Evolutionary conservation across 2,888 invertebrate species (phyloP).

Genomic region (Tenthredo mesomela): DNA sequence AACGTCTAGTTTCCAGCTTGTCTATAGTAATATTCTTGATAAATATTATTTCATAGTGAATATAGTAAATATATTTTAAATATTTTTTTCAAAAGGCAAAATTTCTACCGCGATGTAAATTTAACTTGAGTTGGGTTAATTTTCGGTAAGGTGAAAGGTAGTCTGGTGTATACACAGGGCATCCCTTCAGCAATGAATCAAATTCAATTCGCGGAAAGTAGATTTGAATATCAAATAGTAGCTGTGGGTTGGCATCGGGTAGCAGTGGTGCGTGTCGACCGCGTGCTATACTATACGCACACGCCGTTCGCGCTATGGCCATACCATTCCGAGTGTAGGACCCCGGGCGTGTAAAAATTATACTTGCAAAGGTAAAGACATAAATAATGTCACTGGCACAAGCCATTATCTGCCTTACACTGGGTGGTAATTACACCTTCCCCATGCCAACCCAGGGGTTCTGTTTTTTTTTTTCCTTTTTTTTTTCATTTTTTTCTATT

Average conservation of each 20-base stretch:
- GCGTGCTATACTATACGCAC: slow-evolving; percentile 59
- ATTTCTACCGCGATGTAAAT: neutral
- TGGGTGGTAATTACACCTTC: slow-evolving; percentile 59
- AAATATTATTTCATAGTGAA: too few species aligned
- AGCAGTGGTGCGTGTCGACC: slow-evolving; percentile 66
- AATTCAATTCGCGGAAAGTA: slow-evolving; percentile 62
- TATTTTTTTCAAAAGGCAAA: neutral
- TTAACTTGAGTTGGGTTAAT: neutral
- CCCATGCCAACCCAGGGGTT: neutral
- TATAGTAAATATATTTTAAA: neutral
- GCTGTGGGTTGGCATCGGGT: neutral
- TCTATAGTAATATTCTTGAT: too few species aligned
- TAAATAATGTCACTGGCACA: slow-evolving; percentile 73
- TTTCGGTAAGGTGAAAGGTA: neutral
- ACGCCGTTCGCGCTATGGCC: neutral
- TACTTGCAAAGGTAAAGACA: slow-evolving; percentile 71
- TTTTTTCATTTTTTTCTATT: neutral
- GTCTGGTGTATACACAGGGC: neutral
- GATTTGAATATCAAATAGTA: slow-evolving; percentile 70
- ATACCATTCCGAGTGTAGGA: neutral
- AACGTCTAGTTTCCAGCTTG: too few species aligned
- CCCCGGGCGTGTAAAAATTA: slow-evolving; percentile 71
- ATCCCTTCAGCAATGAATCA: slow-evolving; percentile 46
- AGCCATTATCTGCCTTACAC: slow-evolving; percentile 68
- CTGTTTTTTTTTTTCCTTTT: neutral